Evolutionary conservation across 2,888 invertebrate species (phyloP).

Genomic region (Pherbina coryleti): DNA sequence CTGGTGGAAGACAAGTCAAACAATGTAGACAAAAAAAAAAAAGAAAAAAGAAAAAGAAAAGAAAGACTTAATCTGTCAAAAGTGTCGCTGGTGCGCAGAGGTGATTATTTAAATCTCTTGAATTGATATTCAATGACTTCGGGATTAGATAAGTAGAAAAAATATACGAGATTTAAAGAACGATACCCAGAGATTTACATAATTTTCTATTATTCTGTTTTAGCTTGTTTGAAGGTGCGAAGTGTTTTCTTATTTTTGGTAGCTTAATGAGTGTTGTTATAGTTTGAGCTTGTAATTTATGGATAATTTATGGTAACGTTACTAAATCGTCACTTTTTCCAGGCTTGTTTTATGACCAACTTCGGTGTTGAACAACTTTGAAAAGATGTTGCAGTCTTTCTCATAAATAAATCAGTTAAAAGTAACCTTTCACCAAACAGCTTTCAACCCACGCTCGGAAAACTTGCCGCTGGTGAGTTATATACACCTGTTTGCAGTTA

Average conservation of each 20-base stretch:
- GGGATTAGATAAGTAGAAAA: background rate
- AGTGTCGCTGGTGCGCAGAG: constrained; percentile 7
- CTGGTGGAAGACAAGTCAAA: too few relatives aligned
- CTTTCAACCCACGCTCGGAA: background rate
- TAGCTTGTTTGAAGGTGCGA: too few relatives aligned
- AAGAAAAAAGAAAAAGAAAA: too few relatives aligned
- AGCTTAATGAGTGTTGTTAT: background rate
- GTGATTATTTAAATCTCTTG: constrained; percentile 16
- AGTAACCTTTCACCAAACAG: background rate
- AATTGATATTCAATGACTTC: constrained; percentile 5
- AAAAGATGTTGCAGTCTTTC: background rate
- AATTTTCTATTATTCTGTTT: too few relatives aligned
- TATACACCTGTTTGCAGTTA: background rate
- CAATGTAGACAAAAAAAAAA: too few relatives aligned
- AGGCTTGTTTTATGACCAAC: background rate
- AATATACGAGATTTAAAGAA: background rate
- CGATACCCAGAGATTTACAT: background rate
- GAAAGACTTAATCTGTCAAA: constrained; percentile 4
- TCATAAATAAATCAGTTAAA: too few relatives aligned
- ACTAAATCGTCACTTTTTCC: too few relatives aligned
- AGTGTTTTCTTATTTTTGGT: background rate
- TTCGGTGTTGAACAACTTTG: background rate
- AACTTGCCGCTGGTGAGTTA: background rate
- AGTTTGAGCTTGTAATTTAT: background rate
- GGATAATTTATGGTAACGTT: too few relatives aligned